These are phyloP conservation scores for Eristalis tenax DNA, from an alignment of 2,888 invertebrate species.

Conservation along the genomic window DNA sequence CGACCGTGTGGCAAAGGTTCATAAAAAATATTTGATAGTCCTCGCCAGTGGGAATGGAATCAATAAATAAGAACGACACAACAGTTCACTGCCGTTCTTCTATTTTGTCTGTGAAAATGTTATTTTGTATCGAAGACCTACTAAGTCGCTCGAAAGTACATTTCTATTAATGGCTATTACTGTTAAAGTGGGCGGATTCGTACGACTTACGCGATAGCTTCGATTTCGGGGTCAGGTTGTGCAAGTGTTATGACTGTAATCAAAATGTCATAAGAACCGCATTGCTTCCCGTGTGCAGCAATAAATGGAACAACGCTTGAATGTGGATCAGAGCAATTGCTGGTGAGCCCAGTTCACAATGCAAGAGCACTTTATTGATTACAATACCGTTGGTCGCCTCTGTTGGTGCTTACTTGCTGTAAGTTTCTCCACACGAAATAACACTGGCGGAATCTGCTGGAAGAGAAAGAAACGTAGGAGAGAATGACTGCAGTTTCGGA, in stretches of 20 bases:
- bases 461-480: no score
- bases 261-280: background rate
- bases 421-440: no score
- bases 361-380: background rate
- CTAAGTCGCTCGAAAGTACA: background rate
- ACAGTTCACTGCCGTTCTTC: background rate
- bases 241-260: background rate
- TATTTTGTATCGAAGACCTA: background rate
- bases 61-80: constrained; percentile 8
- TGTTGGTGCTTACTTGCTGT: no score
- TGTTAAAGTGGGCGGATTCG: background rate
- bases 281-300: background rate
- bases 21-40: constrained; percentile 37
- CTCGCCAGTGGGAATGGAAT: constrained; percentile 28
- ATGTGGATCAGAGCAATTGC: background rate
- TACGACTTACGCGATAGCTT: background rate
- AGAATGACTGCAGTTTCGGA: no score
- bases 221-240: background rate
- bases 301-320: background rate
- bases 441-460: no score
- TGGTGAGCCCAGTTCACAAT: background rate
- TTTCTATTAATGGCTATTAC: background rate
- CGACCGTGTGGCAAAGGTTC: background rate
- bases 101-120: background rate
- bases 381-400: no score